These are phyloP conservation scores for Synergus umbraculus DNA, from an alignment of 2,888 invertebrate genomes.

Conservation along the genomic window DNA sequence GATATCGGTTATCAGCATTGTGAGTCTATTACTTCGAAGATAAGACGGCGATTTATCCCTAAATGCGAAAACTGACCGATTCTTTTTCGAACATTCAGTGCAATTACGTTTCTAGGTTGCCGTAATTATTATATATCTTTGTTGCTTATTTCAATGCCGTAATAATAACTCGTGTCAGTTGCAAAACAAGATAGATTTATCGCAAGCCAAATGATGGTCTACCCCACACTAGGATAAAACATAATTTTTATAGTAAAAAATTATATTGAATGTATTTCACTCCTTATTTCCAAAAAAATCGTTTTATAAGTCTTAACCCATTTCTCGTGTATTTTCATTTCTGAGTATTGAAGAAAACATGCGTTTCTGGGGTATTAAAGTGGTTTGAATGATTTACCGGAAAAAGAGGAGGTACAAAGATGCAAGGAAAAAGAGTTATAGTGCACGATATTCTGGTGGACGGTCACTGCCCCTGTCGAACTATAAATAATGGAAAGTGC, in stretches of 20 bases:
- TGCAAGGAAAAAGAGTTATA: slow-evolving; percentile 33
- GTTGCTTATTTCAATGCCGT: slow-evolving; percentile 16
- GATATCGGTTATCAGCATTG: slow-evolving; percentile 14
- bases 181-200: slow-evolving; percentile 29
- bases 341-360: background rate
- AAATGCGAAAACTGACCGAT: slow-evolving; percentile 15
- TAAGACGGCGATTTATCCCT: slow-evolving; percentile 33
- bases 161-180: slow-evolving; percentile 20
- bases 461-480: slow-evolving; percentile 27
- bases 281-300: background rate
- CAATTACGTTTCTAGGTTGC: slow-evolving; percentile 25
- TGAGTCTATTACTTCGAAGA: slow-evolving; percentile 19
- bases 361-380: background rate
- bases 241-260: background rate
- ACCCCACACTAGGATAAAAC: background rate
- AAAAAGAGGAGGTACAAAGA: slow-evolving; percentile 28
- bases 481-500: slow-evolving; percentile 32
- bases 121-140: slow-evolving; percentile 5
- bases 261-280: background rate
- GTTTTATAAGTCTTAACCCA: too few relatives aligned
- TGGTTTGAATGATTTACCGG: slow-evolving; percentile 38
- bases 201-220: background rate
- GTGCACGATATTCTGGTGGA: slow-evolving; percentile 10
- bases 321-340: background rate
- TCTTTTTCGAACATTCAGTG: background rate